These are phyloP conservation scores for Lepilemur ruficaudatus DNA, from an alignment of 2,797 vertebrate species.

Conservation along the genomic window DNA sequence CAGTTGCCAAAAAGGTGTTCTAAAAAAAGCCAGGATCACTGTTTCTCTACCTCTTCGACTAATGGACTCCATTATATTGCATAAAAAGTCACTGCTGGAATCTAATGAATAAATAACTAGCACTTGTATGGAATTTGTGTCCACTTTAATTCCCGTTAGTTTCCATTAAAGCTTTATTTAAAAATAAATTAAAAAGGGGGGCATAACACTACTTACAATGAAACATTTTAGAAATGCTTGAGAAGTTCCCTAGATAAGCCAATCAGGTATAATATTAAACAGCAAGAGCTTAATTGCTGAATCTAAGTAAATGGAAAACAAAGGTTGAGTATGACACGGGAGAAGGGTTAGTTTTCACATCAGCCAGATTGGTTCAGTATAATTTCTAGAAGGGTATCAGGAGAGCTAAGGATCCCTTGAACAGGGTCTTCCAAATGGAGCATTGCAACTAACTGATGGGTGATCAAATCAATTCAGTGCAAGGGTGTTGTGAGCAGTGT, in stretches of 20 bases:
- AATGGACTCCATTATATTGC: conserved; percentile 61
- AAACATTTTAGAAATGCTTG: conserved; percentile 45
- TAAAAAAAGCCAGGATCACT: conserved; percentile 9
- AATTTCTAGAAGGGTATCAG: not conserved
- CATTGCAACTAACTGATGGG: not conserved
- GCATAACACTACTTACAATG: not conserved
- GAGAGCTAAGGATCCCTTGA: not conserved
- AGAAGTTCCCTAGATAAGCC: conserved; percentile 32
- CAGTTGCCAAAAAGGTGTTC: conserved; percentile 34
- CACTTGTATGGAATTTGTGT: conserved; percentile 50
- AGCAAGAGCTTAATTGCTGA: not conserved
- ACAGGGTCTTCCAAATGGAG: not conserved
- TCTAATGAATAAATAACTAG: conserved; percentile 71
- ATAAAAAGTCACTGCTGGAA: conserved; percentile 44
- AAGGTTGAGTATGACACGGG: not conserved
- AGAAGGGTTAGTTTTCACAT: not conserved
- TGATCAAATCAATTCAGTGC: not conserved
- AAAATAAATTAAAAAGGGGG: conserved; percentile 38
- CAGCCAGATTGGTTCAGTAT: not conserved
- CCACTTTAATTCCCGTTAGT: conserved; percentile 60
- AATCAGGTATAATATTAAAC: not conserved
- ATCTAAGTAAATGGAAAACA: not conserved
- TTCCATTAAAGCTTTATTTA: conserved; percentile 61
- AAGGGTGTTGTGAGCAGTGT: not conserved
- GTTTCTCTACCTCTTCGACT: conserved; percentile 15